Evolutionary conservation across 2,113 vertebrate genomes (phyloP), one percentile per base, ranked within the genome.

Genomic region (Crocuta crocuta): DNA sequence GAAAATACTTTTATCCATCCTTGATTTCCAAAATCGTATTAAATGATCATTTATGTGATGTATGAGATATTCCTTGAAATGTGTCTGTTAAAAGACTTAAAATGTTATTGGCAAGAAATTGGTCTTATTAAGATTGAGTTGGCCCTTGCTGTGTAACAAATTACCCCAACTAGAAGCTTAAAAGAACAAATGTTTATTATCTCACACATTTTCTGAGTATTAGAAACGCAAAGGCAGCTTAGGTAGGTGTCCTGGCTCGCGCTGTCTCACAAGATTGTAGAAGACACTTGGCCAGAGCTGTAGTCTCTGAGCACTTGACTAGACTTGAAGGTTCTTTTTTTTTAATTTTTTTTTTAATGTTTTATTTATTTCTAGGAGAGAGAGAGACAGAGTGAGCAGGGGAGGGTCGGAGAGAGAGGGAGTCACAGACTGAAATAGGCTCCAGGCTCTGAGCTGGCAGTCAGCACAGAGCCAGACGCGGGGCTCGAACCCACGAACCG

Each of bases 1-100:
- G 76, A 78, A 97, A 96, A 97, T 95, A 96, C 84, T 95, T 92
- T 95, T 93, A 68, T 80, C 43, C 96, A 66, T 91, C 24, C 11
- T 55, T 94, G 39, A 43, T 26, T 81, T 98, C 97, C 13, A 87
- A 92, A 58, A 78, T 65, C 31, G 91, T 92, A 74, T 97, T 83
- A 21, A 93, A 73, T 81, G 63, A 94, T 97, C 71, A 80, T 82
- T 95, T 97, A 55, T 68, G 5, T 94, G 83, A 70, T 82, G 0
- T 88, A 28, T 10, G 89, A 98, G 23, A 68, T 97, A 66, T 91
- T 98, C 43, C 48, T 98, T 98, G 50, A 94, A 96, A 21, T 35
- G 66, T 65, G 61, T 93, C 85, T 96, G 16, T 95, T 81, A 97
- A 89, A 92, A 84, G 26, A 26, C 90, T 97, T 95, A 96, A 95